phyloP scores from a whole-genome alignment of 2,797 vertebrate species.

The Anguilla obscura region DNA sequence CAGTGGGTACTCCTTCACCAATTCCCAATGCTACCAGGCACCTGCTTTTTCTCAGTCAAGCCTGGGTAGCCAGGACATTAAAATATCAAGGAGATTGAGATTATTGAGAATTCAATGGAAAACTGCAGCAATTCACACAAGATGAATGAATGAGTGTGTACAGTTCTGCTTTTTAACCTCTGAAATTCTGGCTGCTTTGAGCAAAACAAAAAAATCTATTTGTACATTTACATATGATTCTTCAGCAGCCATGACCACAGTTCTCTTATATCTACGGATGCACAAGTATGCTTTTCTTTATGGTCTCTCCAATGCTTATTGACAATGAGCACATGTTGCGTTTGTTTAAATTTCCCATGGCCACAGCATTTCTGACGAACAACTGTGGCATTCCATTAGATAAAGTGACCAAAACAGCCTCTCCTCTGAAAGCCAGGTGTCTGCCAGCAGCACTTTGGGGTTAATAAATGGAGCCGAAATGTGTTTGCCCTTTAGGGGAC shows the following conservation, averaged over 20 bases:
- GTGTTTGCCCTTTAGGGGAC: slow-evolving; percentile 66
- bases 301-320: slow-evolving; percentile 64
- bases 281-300: slow-evolving; percentile 42
- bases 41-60: background rate
- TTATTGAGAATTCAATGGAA: background rate
- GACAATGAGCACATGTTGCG: slow-evolving; percentile 60
- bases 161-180: background rate
- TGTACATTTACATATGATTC: slow-evolving; percentile 41
- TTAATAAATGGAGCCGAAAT: slow-evolving; percentile 71
- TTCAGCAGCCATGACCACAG: slow-evolving; percentile 45
- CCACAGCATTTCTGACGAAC: slow-evolving; percentile 20
- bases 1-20: background rate
- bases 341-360: slow-evolving; percentile 56
- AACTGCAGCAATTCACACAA: background rate
- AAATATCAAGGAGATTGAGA: background rate
- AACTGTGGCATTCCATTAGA: slow-evolving; percentile 53
- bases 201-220: slow-evolving; percentile 16
- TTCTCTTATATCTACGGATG: slow-evolving; percentile 26
- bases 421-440: slow-evolving; percentile 22
- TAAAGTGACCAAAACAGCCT: slow-evolving; percentile 47
- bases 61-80: background rate
- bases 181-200: background rate
- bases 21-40: background rate
- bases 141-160: background rate
- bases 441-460: slow-evolving; percentile 64